A percentile compares a stretch with the other conserved stretches of the same genome.
These are phyloP conservation scores for Gymnoscelis rufifasciata DNA, from an alignment of 2,888 invertebrate species.

Conservation along the genomic window DNA sequence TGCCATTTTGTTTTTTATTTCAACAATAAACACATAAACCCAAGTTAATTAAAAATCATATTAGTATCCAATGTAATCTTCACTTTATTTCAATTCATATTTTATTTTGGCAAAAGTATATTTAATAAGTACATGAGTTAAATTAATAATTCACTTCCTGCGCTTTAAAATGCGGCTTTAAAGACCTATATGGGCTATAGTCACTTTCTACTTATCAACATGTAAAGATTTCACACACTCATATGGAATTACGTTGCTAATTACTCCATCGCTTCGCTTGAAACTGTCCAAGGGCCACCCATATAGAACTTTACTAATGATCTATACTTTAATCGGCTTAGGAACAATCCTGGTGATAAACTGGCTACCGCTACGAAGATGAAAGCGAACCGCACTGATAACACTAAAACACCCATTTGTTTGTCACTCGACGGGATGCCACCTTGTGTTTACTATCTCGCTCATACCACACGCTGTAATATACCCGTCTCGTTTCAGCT, in stretches of 20 bases:
- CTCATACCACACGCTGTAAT: slow-evolving; percentile 5
- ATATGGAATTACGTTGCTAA: not conserved
- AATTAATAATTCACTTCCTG: too few relatives aligned
- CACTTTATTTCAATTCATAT: too few relatives aligned
- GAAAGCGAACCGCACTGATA: slow-evolving; percentile 58
- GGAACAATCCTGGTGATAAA: slow-evolving; percentile 19
- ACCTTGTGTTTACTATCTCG: slow-evolving; percentile 38
- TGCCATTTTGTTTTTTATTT: too few relatives aligned
- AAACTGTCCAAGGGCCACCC: not conserved
- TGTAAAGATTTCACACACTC: too few relatives aligned
- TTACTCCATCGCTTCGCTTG: not conserved
- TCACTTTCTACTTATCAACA: too few relatives aligned
- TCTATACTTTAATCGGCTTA: not conserved
- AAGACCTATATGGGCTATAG: too few relatives aligned
- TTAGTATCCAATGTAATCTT: too few relatives aligned
- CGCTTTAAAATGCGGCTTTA: too few relatives aligned
- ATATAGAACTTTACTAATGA: not conserved
- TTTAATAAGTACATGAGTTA: too few relatives aligned
- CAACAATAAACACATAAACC: too few relatives aligned
- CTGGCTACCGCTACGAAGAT: slow-evolving; percentile 47
- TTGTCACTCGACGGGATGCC: slow-evolving; percentile 57
- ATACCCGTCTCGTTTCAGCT: not conserved
- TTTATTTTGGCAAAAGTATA: too few relatives aligned
- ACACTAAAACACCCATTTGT: slow-evolving; percentile 79
- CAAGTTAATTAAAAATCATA: too few relatives aligned